Base-by-base conservation (phyloP, 2,888 invertebrate species). In the Drosophila paramelanica region DNA sequence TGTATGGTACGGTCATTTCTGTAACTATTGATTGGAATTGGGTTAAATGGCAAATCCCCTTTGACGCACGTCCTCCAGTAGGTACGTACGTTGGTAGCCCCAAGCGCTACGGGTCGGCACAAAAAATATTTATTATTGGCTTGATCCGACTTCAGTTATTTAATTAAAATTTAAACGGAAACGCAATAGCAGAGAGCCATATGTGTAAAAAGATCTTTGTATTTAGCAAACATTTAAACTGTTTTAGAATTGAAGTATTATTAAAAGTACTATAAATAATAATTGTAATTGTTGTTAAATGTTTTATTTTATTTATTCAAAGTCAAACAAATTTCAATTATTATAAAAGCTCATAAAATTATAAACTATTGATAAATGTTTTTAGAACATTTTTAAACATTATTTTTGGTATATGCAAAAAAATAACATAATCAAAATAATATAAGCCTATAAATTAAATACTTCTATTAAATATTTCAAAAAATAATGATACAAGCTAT, bases 21-120 rank as follows among this genome's bases (percentile, higher is more conserved):
- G 61, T 85, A 79, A 73, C 89, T 88, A 83, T 88, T 85, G 89
- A 83, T 89, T 83, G 88, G 70, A 82, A 73, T 67, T 67, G 69
- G 73, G 61, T 66, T 65, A 73, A 83, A 82, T 62, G 80, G 59
- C 86, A 73, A 68, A 65, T 62, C 55, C 62, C 65, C 70, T 83
- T 76, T 80, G 81, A 89, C 80, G 83, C 82, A 55, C 66, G 76
- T 53, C 79, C 56, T 67, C 55, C 55, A 41, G 43, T 47, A 41
- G 55, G 39, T 55, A 38, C 45, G 41, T 53, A 39, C n/a, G 41
- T 42, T 41, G 51, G 20, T 31, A 13, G 36, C 45, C 20, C 31
- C 7, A 31, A 42, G 33, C 33, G 3, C 3, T n/a, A 43, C 61
- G 79, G 62, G 79, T 58, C 52, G 47, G 27, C 53, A 45, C 43